Conservation (phyloP, 2,113 vertebrate species). For the Perca schrenkii region DNA sequence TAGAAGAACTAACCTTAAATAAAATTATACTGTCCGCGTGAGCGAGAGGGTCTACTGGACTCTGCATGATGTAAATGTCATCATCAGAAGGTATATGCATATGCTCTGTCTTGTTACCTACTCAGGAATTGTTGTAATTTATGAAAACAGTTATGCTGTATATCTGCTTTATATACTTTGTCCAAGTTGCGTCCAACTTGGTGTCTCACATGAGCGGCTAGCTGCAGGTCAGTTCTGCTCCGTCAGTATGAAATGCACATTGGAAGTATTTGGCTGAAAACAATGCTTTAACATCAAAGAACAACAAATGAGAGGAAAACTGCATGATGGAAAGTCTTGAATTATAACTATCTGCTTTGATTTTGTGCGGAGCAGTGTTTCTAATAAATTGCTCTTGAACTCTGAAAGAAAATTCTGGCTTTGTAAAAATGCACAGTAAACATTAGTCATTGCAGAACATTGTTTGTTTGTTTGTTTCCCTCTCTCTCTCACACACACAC, state of each 20-base stretch:
- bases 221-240: conserved; percentile 43
- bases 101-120: background rate
- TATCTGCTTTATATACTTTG: background rate
- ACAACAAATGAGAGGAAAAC: conserved; percentile 33
- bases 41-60: too few relatives aligned
- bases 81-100: too few relatives aligned
- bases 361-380: conserved; percentile 49
- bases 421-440: conserved; percentile 50
- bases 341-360: conserved; percentile 40
- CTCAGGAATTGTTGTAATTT: conserved; percentile 3
- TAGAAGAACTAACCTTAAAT: too few relatives aligned
- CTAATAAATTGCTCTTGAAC: conserved; percentile 49
- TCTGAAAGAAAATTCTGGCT: conserved; percentile 42
- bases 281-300: conserved; percentile 49
- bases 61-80: too few relatives aligned
- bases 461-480: background rate
- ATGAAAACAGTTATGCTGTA: background rate
- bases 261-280: conserved; percentile 11
- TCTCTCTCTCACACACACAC: background rate
- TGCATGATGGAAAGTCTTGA: conserved; percentile 29
- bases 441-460: conserved; percentile 35
- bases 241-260: conserved; percentile 27
- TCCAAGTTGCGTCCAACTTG: conserved; percentile 29
- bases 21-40: too few relatives aligned
- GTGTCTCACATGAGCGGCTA: conserved; percentile 11